A percentile compares a stretch with the other conserved stretches of the same genome.
These are phyloP conservation scores for Yoshiicerus persimilis DNA, from an alignment of 1,140 invertebrate species.

Conservation along the genomic window DNA sequence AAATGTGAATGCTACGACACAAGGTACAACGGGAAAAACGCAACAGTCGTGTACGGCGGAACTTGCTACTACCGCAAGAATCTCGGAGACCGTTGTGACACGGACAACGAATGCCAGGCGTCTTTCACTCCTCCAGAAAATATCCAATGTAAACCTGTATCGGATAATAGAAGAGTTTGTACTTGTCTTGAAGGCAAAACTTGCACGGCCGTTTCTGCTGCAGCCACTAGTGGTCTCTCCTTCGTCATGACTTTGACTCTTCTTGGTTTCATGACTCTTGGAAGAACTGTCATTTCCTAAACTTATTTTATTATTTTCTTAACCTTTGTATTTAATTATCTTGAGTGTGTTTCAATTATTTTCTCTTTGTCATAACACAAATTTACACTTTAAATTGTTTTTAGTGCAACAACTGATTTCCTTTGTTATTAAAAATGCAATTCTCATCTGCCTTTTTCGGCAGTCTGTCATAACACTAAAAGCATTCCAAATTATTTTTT, in stretches of 20 bases:
- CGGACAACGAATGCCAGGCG: constrained; percentile 3
- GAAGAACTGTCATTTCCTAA: neutral
- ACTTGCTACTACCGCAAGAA: constrained; percentile 5
- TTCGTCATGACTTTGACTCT: neutral
- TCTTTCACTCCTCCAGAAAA: constrained; percentile 14
- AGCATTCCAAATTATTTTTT: no score
- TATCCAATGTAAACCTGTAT: neutral
- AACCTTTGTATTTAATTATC: neutral
- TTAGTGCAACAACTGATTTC: no score
- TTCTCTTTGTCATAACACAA: no score
- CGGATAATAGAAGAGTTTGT: neutral
- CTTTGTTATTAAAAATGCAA: no score
- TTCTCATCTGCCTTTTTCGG: no score
- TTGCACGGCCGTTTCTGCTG: neutral
- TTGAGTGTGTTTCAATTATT: neutral
- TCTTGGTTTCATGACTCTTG: neutral
- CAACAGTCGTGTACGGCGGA: neutral
- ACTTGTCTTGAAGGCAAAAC: neutral
- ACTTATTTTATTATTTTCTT: neutral
- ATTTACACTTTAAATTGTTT: no score
- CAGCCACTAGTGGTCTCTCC: neutral
- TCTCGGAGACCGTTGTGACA: neutral
- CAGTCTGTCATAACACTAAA: no score
- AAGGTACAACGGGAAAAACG: neutral
- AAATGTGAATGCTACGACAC: constrained; percentile 7